phyloP scores from a whole-genome alignment of 2,113 vertebrate genomes.

The Colinus virginianus region DNA sequence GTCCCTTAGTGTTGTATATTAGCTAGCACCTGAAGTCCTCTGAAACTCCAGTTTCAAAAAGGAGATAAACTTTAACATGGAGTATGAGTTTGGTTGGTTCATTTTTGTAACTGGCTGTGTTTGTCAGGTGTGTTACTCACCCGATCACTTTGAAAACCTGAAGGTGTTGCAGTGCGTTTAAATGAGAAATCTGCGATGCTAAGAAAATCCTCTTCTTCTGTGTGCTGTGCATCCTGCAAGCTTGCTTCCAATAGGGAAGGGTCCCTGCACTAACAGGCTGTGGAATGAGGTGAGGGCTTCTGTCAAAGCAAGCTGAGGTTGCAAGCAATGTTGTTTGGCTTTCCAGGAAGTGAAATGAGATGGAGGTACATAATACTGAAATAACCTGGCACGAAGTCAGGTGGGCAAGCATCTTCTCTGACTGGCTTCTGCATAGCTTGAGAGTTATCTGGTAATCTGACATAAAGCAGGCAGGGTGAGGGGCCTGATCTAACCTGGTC shows the following conservation, averaged over 20 bases:
- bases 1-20: not conserved
- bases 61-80: not conserved
- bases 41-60: not conserved
- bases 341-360: fast-evolving
- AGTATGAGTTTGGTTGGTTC: not conserved
- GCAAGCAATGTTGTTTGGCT: not conserved
- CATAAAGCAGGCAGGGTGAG: not conserved
- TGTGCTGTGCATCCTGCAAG: not conserved
- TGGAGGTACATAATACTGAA: not conserved
- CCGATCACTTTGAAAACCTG: not conserved
- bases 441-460: not conserved
- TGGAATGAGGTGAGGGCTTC: not conserved
- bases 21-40: not conserved
- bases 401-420: not conserved
- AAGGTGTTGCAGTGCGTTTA: not conserved
- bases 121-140: not conserved
- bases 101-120: not conserved
- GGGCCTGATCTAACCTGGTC: not conserved
- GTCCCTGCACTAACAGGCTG: not conserved
- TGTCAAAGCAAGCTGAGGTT: not conserved
- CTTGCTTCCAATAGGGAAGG: not conserved
- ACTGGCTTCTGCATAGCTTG: not conserved
- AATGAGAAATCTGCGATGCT: not conserved
- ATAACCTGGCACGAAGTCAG: not conserved
- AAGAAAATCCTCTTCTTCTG: too few relatives aligned